phyloP scores from a whole-genome alignment of 1,140 invertebrate species.

The Daktulosphaira vitifoliae region DNA sequence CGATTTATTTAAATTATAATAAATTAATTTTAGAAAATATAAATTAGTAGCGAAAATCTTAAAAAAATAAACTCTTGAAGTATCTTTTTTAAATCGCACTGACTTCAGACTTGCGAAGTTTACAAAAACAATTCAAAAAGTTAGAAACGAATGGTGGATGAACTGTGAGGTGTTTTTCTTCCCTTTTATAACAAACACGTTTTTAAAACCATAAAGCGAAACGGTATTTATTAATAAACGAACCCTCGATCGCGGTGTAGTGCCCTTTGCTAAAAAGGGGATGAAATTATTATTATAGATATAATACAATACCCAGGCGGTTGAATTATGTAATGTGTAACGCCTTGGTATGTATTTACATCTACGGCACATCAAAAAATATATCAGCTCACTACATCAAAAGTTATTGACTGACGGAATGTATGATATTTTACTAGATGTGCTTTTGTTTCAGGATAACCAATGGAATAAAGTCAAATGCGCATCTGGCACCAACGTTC shows the following conservation, averaged over 20 bases:
- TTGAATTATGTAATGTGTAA: too few species aligned
- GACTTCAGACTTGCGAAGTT: too few species aligned
- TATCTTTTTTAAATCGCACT: too few species aligned
- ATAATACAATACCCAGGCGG: too few species aligned
- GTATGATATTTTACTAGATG: background rate
- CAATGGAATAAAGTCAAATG: conserved; percentile 59
- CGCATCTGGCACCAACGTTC: conserved; percentile 53
- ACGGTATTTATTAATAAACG: conserved; percentile 30
- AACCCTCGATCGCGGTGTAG: conserved; percentile 3
- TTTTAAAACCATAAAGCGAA: conserved; percentile 15
- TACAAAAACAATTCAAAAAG: too few species aligned
- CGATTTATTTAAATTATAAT: too few species aligned
- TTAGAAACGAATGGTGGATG: too few species aligned
- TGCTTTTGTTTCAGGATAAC: conserved; percentile 48
- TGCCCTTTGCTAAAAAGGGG: background rate
- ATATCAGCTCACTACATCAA: background rate
- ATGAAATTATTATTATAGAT: background rate
- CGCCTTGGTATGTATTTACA: conserved; percentile 7
- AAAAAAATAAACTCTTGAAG: too few species aligned
- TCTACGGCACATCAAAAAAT: background rate
- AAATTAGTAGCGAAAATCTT: too few species aligned
- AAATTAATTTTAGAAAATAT: too few species aligned
- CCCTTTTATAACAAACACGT: background rate
- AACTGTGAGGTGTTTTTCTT: too few species aligned
- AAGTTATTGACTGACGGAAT: too few species aligned